Percentiles rank a stretch among this genome's conserved stretches.
These are phyloP conservation scores for Maccullochella peelii DNA, from an alignment of 2,113 vertebrate species.

Conservation along the genomic window DNA sequence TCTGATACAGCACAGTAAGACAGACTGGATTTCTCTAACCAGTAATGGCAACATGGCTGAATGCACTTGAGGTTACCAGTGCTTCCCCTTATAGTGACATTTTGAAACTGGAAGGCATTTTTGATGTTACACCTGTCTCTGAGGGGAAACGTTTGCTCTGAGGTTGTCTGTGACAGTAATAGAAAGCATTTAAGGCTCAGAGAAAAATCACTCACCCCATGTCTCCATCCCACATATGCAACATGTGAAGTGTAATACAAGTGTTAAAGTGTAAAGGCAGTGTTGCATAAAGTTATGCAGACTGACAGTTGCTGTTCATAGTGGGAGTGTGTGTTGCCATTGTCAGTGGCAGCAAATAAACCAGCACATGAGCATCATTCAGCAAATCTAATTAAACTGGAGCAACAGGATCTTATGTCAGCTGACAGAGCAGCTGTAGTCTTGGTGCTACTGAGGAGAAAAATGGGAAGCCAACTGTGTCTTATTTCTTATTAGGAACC, in stretches of 20 bases:
- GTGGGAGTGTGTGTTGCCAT: constrained; percentile 27
- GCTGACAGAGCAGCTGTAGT: constrained; percentile 56
- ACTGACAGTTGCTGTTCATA: constrained; percentile 11
- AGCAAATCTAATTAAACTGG: constrained; percentile 68
- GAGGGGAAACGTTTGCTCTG: not conserved
- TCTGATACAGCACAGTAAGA: constrained; percentile 65
- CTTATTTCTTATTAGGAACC: constrained; percentile 27
- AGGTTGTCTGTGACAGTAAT: not conserved
- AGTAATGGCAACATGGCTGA: constrained; percentile 31
- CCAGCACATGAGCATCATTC: constrained; percentile 68
- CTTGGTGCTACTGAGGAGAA: constrained; percentile 1
- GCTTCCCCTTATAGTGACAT: not conserved
- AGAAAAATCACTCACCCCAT: constrained; percentile 1
- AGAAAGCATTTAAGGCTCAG: constrained; percentile 2
- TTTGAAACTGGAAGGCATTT: constrained; percentile 15
- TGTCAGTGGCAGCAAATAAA: constrained; percentile 49
- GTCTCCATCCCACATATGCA: constrained; percentile 5
- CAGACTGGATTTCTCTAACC: constrained; percentile 45
- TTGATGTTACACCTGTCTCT: not conserved
- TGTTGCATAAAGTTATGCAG: constrained; percentile 25
- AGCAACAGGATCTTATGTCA: constrained; percentile 65
- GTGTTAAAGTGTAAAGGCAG: constrained; percentile 16
- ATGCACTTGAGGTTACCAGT: constrained; percentile 33
- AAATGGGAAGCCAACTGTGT: constrained; percentile 15
- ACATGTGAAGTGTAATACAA: constrained; percentile 18